Conservation (phyloP, 2,113 vertebrate genomes). For the Mesoclemmys tuberculata region DNA sequence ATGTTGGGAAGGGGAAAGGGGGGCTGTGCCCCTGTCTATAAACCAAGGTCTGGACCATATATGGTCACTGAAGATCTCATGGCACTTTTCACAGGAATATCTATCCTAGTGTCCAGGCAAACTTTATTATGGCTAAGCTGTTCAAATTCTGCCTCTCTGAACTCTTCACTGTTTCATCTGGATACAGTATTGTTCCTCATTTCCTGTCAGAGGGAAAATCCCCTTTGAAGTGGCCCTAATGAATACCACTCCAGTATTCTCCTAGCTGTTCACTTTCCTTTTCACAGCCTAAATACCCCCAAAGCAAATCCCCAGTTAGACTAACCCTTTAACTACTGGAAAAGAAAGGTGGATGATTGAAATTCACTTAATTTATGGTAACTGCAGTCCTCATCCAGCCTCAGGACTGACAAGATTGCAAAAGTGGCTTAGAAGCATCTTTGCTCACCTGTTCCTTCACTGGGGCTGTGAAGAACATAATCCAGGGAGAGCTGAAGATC, state of each 20-base stretch:
- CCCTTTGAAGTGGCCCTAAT: neutral
- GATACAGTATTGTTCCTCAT: neutral
- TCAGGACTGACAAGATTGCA: neutral
- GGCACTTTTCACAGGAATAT: neutral
- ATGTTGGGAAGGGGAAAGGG: neutral
- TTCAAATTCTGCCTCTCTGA: neutral
- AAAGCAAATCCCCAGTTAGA: neutral
- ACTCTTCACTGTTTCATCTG: neutral
- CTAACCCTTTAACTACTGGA: neutral
- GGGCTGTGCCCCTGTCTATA: too few species aligned
- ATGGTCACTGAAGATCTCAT: neutral
- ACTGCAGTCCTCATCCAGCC: neutral
- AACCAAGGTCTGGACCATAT: neutral
- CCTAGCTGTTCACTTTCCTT: neutral
- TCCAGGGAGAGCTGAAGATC: rapidly evolving
- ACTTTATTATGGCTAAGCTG: rapidly evolving
- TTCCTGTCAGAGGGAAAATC: neutral
- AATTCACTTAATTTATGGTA: neutral
- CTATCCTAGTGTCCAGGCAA: rapidly evolving
- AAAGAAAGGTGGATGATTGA: neutral
- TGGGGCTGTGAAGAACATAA: rapidly evolving
- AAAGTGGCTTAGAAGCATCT: neutral
- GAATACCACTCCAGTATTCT: neutral
- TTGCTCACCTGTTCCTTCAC: neutral
- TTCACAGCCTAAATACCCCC: rapidly evolving